Evolutionary conservation across 53 echinoderm and acorn worm genomes (phyloP), one percentile per base, ranked within the genome.

Genomic region (Glandiceps talaboti): DNA sequence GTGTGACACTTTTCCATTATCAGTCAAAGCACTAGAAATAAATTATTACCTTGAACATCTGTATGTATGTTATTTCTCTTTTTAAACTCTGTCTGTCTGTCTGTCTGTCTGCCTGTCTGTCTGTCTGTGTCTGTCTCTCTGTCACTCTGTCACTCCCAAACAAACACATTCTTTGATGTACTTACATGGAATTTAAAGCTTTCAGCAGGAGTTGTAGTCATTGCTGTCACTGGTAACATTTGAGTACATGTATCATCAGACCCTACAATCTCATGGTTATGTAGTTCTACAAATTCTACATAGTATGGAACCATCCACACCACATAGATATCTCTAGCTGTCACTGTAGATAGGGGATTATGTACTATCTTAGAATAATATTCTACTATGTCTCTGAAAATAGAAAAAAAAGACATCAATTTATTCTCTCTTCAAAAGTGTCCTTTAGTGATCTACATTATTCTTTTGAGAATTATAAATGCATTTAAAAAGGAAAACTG

Each of bases 251-350:
- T 74, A 76, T 79, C 79, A 27, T 77, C 76, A 12, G 89, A 81
- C 28, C 72, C 28, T 20, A 20, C 64, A 6, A 45, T 45, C 26
- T 33, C 72, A 32, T 91, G 91, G 31, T 91, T 91, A 74, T 86
- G 86, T 27, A 91, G 74, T 29, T 91, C 86, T 1, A 91, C 79
- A 76, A 84, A 91, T 75, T 89, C 84, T 26, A 91, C 84, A 73
- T 89, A 89, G 30, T 73, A 83, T 27, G 91, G 91, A 27, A 91
- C 86, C 84, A 91, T 84, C 91, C 91, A 91, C 73, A 86, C 74
- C 0, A 91, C 75, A 0, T 82, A 82, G 74, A 88, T 73, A 33
- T 91, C 91, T 74, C 91, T 73, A 0, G 91, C 91, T 0, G 91
- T 91, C 26, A 91, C 30, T 0, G 91, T 91, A 31, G 91, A 91